Percentiles rank a stretch among this genome's conserved stretches.
These are phyloP conservation scores for Macrochelys suwanniensis DNA, from an alignment of 2,797 vertebrate genomes.

Conservation along the genomic window DNA sequence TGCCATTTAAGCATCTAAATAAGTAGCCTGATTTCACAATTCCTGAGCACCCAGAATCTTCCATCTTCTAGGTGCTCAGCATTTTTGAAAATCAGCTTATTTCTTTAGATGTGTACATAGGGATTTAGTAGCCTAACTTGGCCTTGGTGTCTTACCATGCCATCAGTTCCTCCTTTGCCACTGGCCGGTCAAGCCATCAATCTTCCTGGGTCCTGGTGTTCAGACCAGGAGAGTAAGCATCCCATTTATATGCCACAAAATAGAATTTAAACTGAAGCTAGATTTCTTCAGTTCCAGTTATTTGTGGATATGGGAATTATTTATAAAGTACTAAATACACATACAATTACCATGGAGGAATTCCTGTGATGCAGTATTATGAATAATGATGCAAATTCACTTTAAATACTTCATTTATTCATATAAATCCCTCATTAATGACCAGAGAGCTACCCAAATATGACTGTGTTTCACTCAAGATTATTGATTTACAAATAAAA, in stretches of 20 bases:
- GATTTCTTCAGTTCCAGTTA: not conserved
- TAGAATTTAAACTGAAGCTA: slow-evolving; percentile 38
- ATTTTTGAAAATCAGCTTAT: not conserved
- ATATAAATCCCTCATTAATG: not conserved
- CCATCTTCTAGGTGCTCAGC: not conserved
- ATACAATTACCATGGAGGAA: not conserved
- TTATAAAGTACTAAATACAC: not conserved
- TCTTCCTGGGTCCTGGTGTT: not conserved
- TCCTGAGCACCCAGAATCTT: not conserved
- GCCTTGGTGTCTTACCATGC: not conserved
- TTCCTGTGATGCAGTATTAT: slow-evolving; percentile 12
- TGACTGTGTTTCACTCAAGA: not conserved
- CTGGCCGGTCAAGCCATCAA: not conserved
- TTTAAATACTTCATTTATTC: slow-evolving; percentile 20
- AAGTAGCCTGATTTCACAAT: not conserved
- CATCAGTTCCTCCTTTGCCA: not conserved
- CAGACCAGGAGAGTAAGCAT: not conserved
- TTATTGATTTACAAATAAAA: not conserved
- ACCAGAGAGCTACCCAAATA: not conserved
- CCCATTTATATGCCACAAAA: not conserved
- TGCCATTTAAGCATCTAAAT: not conserved
- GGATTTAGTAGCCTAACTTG: not conserved
- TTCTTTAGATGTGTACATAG: not conserved
- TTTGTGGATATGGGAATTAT: not conserved
- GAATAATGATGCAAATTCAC: slow-evolving; percentile 15